Base-by-base conservation (phyloP, 2,797 vertebrate species). In the Platalea minor region DNA sequence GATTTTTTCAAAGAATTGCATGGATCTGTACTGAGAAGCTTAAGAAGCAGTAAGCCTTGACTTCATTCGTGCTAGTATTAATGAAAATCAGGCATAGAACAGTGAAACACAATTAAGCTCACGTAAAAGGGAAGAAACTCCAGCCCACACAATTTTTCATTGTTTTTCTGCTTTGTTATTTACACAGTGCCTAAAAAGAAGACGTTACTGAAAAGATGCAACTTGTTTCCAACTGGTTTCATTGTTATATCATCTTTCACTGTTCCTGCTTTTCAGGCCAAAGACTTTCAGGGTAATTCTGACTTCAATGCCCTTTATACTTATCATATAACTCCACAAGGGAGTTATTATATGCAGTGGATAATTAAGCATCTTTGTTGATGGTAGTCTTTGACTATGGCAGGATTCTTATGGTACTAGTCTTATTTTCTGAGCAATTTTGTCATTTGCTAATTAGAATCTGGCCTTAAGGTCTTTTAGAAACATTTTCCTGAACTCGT, bases 321-420 rank as follows among this genome's bases (percentile, higher is more conserved):
- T 92, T 91, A 76, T 83, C 90, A 59, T 75, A 43, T 46, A 53
- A 88, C 65, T 92, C 93, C 91, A 80, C 91, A 82, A 89, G 91
- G 96, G 95, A 97, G 80, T 95, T 95, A 64, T 85, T 93, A 83
- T 78, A 92, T 63, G 63, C 77, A 64, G 77, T 13, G 35, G 95
- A 85, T 96, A 96, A 96, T 95, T 95, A 97, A 96, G 86, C 91
- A 94, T 91, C 85, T 91, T 93, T 91, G 92, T 90, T 93, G 93
- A 95, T 93, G 35, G 61, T 94, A 73, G 87, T 64, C 65, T 95
- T 88, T 89, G 89, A 91, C 90, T 92, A 39, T 43, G 59, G 94
- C 72, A 91, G 54, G 65, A 86, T 86, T 94, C 73, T 84, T 88
- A 85, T 28, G 83, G 61, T 24, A 33, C 18, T 21, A 65, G 70